Evolutionary conservation across 2,888 invertebrate genomes (phyloP), one percentile per base, ranked within the genome.

Genomic region (Halocaridina rubra): DNA sequence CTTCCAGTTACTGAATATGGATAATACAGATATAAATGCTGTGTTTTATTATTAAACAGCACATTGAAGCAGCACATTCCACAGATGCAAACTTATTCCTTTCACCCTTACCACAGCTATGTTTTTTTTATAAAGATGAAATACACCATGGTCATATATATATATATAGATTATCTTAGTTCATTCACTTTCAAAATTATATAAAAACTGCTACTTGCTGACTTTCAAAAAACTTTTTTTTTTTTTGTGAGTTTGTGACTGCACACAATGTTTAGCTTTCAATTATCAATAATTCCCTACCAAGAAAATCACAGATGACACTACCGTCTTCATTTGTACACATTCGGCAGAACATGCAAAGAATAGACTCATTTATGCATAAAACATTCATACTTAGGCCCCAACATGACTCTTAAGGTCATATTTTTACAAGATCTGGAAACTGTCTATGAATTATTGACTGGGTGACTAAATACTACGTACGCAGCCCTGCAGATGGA

Each of bases 1-100:
- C 84, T 84, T 84, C 84, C 84, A 84, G 84, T 84, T 79, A 84
- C 46, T 46, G 46, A 46, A 46, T 84, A 84, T 79, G 84, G 84
- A 84, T 84, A 78, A 84, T 84, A 84, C 84, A 64, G 79, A 84
- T 84, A 84, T 79, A 84, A 84, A 84, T 84, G 84, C 79, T 84
- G 84, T 78, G 61, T 84, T 84, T 79, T 84, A 74, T 75, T 75
- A 64, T 75, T 74, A 74, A 84, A 84, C 84, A 84, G 84, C 84
- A 84, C 84, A 84, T 84, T 79, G 84, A 84, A 84, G 84, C 84
- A 84, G 75, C 74, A 79, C 79, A 79, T 84, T 84, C 84, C 84
- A 84, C 79, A 77, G 79, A 84, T 78, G 84, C 84, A 84, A 84
- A 84, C 84, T 84, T 78, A 84, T 79, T 84, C 79, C 79, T 79